These are phyloP conservation scores for Macrophya annulata DNA, from an alignment of 2,888 invertebrate genomes.

Conservation along the genomic window DNA sequence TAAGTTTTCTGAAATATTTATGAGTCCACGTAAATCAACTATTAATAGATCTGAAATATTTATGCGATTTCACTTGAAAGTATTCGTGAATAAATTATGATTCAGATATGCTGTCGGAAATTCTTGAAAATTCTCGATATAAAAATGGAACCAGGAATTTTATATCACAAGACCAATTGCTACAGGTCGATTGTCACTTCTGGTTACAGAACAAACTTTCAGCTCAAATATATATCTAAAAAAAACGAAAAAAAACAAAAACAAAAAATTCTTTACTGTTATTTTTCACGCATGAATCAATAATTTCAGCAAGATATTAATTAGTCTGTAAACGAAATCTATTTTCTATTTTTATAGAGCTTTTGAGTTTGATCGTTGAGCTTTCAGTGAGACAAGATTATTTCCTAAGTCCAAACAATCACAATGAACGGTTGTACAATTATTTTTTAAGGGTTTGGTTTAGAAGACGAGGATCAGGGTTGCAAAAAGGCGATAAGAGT, in stretches of 20 bases:
- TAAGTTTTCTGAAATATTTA: background rate
- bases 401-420: background rate
- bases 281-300: background rate
- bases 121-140: background rate
- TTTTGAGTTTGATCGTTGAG: background rate
- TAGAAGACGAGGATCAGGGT: background rate
- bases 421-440: background rate
- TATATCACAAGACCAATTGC: background rate
- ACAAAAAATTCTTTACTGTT: background rate
- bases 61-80: background rate
- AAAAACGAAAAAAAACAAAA: too few relatives aligned
- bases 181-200: background rate
- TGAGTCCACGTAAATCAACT: background rate
- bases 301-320: background rate
- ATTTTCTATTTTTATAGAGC: background rate
- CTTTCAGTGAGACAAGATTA: background rate
- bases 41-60: background rate
- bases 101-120: background rate
- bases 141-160: background rate
- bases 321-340: background rate
- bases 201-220: background rate
- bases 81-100: slow-evolving; percentile 14
- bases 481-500: background rate
- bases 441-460: background rate
- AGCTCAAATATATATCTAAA: background rate